Percentiles rank a stretch among this genome's conserved stretches.
These are phyloP conservation scores for Bhutanitis thaidina DNA, from an alignment of 2,888 invertebrate genomes.

Conservation along the genomic window DNA sequence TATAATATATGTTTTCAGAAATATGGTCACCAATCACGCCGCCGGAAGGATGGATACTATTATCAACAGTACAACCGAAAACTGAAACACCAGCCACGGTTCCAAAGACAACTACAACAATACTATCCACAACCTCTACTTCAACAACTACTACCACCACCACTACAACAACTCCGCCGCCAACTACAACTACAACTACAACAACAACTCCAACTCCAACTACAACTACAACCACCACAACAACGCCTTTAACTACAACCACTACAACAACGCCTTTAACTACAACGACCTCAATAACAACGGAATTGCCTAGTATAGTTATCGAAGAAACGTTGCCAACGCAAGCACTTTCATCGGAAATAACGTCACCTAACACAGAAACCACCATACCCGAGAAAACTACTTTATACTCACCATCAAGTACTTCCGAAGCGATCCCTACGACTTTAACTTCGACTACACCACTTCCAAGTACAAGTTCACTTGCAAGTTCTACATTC, in stretches of 20 bases:
- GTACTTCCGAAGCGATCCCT: constrained; percentile 8
- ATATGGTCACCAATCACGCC: constrained; percentile 83
- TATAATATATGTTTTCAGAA: constrained; percentile 49
- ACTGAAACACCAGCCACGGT: constrained; percentile 43
- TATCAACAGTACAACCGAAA: constrained; percentile 59
- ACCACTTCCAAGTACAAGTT: constrained; percentile 1
- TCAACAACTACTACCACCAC: constrained; percentile 32
- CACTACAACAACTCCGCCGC: constrained; percentile 32
- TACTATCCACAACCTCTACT: constrained; percentile 33
- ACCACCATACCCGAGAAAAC: constrained; percentile 22
- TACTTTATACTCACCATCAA: constrained; percentile 18
- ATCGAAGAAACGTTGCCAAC: not conserved
- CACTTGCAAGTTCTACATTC: not conserved
- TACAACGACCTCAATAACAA: constrained; percentile 29
- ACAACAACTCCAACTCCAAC: constrained; percentile 28
- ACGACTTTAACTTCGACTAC: constrained; percentile 15
- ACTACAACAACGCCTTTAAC: constrained; percentile 65
- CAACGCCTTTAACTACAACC: constrained; percentile 31
- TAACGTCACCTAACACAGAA: constrained; percentile 18
- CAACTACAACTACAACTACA: constrained; percentile 31
- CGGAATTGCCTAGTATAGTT: constrained; percentile 25
- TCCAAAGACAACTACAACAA: constrained; percentile 30
- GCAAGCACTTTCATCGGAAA: constrained; percentile 26
- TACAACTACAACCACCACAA: constrained; percentile 20
- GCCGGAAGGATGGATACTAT: constrained; percentile 83